Conservation (phyloP, 2,888 invertebrate genomes). For the Phasia obesa region DNA sequence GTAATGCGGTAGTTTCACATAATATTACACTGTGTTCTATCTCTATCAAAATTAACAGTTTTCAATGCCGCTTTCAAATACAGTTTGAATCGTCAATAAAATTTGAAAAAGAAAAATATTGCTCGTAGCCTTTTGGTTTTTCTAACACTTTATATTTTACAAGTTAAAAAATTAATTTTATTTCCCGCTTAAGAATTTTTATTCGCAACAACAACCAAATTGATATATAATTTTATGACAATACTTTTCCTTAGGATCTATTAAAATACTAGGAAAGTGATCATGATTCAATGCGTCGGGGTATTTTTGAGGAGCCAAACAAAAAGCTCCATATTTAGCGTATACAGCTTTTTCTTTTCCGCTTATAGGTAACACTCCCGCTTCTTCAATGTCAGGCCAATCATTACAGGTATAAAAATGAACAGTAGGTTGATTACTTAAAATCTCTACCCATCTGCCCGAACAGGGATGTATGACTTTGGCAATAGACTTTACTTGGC, state of each 20-base stretch:
- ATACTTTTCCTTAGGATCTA: slow-evolving; percentile 3
- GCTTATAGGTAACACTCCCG: slow-evolving; percentile 80
- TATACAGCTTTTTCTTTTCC: slow-evolving; percentile 89
- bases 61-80: no score
- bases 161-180: neutral
- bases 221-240: slow-evolving; percentile 21
- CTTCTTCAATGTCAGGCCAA: slow-evolving; percentile 84
- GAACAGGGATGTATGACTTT: slow-evolving; percentile 86
- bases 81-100: no score
- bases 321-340: slow-evolving; percentile 90
- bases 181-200: neutral
- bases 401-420: slow-evolving; percentile 93
- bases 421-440: slow-evolving; percentile 93
- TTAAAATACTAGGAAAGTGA: slow-evolving; percentile 11
- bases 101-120: no score
- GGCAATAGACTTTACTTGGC: neutral
- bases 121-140: no score
- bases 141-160: no score
- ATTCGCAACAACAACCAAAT: slow-evolving; percentile 23
- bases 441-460: slow-evolving; percentile 90
- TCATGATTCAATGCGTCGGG: slow-evolving; percentile 92
- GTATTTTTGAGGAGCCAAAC: slow-evolving; percentile 94
- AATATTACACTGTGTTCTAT: no score
- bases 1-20: no score
- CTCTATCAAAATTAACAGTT: no score